Percentiles rank a stretch among this genome's conserved stretches.
Conservation (phyloP, 1,140 invertebrate species). For the Drosophila hydei region DNA sequence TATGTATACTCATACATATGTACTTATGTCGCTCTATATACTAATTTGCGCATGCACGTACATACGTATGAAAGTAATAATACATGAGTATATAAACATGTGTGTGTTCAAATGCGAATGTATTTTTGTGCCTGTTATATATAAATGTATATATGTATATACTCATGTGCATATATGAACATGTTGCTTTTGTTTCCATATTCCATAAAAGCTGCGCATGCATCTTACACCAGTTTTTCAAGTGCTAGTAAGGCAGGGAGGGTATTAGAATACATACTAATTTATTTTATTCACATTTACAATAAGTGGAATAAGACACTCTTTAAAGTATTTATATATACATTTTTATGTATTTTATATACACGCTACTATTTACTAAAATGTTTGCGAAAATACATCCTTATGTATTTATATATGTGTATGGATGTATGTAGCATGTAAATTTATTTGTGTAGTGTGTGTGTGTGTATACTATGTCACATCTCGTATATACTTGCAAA, state of each 20-base stretch:
- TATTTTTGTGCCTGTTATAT: too few species aligned
- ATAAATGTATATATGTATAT: neutral
- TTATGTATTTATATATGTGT: neutral
- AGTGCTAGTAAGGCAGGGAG: conserved; percentile 24
- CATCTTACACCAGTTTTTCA: conserved; percentile 47
- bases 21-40: neutral
- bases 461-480: neutral
- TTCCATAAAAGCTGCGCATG: conserved; percentile 54
- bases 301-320: neutral
- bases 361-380: too few species aligned
- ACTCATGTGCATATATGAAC: neutral
- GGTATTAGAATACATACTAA: conserved; percentile 12
- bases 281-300: conserved; percentile 14
- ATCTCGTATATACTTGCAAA: neutral
- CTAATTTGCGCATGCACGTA: too few species aligned
- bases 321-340: conserved; percentile 7
- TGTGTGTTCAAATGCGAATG: too few species aligned
- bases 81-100: too few species aligned
- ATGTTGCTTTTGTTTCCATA: conserved; percentile 39
- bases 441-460: neutral
- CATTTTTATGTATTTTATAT: neutral
- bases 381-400: too few species aligned
- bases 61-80: too few species aligned
- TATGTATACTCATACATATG: neutral
- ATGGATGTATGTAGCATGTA: neutral